Base-by-base conservation (phyloP, 1,140 invertebrate genomes). In the Copidosoma floridanum region DNA sequence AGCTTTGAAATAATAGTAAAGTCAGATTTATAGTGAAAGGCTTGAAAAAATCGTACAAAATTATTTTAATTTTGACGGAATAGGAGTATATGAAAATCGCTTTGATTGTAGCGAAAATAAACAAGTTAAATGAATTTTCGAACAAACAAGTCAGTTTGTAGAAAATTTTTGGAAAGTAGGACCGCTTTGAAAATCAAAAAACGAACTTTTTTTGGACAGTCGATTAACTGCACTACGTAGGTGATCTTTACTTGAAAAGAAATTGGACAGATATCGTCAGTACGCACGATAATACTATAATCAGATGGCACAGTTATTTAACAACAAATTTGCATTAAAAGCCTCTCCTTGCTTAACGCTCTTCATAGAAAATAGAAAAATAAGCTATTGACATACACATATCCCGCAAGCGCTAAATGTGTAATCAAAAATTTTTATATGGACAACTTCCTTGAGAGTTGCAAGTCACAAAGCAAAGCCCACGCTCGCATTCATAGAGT, bases 311-410 rank as follows among this genome's bases (percentile, higher is more conserved):
- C 40, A 38, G 12, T 65, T 60, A 12, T 29, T 63, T 12, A 16
- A 63, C 18, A 55, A 59, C 18, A 59, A 54, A 14, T 71, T 67
- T 44, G 58, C 63, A 5, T 12, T 24, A 23, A 48, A 40, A 23
- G 48, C 65, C n/a, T 74, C 72, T 0, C 71, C 71, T 3, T 68
- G 61, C 38, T 53, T 61, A 3, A 74, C 72, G 1, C 53, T 70
- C 11, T 66, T 41, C 51, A 64, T 76, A 0, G 61, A 68, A 20
- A 65, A 75, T 37, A 52, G 29, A 16, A 74, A 76, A 5, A 8
- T 12, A n/a, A 12, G 6, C 10, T 12, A n/a, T 40, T 40, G 4
- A 12, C 6, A 40, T 6, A 8, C 10, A 8, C 4, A 40, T 40
- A 40, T n/a, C n/a, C 38, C 5, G n/a, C 10, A 12, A 40, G 8